phyloP scores from a whole-genome alignment of 1,140 invertebrate genomes.

The Heliconius eleuchia region DNA sequence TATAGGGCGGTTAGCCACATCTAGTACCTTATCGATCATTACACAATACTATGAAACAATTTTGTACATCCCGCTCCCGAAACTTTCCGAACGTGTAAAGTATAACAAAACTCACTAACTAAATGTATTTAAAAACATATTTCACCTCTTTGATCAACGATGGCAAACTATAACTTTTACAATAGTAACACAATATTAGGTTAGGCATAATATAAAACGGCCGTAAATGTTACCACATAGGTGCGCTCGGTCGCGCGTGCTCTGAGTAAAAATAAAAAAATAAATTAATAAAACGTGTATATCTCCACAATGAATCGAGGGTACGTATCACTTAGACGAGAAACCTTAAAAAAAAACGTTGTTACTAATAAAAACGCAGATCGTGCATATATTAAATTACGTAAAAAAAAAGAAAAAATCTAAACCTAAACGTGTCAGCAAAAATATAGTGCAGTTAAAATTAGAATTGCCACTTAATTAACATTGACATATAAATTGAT shows the following conservation, averaged over 20 bases:
- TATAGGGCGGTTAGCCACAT: slow-evolving; percentile 61
- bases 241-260: slow-evolving; percentile 47
- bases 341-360: slow-evolving; percentile 54
- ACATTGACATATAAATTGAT: slow-evolving; percentile 78
- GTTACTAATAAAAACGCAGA: slow-evolving; percentile 78
- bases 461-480: slow-evolving; percentile 80
- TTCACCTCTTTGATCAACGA: slow-evolving; percentile 75
- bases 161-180: slow-evolving; percentile 78
- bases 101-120: slow-evolving; percentile 80
- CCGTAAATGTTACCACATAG: slow-evolving; percentile 48
- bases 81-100: slow-evolving; percentile 64
- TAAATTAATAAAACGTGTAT: slow-evolving; percentile 70
- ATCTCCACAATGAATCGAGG: slow-evolving; percentile 51
- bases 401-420: slow-evolving; percentile 73
- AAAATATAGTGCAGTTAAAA: slow-evolving; percentile 80
- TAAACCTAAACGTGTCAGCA: slow-evolving; percentile 78
- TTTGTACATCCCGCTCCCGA: slow-evolving; percentile 68
- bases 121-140: slow-evolving; percentile 76
- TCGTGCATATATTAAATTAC: slow-evolving; percentile 80
- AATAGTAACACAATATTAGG: slow-evolving; percentile 76
- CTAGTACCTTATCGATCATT: slow-evolving; percentile 71
- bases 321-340: slow-evolving; percentile 60
- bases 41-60: slow-evolving; percentile 79
- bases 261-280: slow-evolving; percentile 56
- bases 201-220: slow-evolving; percentile 59